Evolutionary conservation across 2,113 vertebrate genomes (phyloP).

Genomic region (Centrocercus urophasianus): DNA sequence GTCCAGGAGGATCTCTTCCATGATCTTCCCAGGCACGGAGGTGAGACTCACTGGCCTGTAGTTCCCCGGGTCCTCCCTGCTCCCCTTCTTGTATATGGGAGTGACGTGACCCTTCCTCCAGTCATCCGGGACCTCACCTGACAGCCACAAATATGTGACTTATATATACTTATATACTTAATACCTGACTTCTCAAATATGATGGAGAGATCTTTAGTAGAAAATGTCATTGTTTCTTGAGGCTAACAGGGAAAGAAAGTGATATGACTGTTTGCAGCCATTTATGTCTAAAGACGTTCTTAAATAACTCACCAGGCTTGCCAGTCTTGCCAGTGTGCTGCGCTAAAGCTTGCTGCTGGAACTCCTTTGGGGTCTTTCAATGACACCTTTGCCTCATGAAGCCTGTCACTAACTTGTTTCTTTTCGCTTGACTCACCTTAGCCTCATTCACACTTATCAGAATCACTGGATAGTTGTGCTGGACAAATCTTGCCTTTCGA

Average conservation of each 20-base stretch:
- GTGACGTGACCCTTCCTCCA: too few relatives aligned
- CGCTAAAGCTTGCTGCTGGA: neutral
- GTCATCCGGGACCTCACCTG: too few relatives aligned
- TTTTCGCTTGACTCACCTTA: neutral
- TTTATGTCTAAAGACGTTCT: neutral
- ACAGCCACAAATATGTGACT: too few relatives aligned
- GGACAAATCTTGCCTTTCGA: neutral
- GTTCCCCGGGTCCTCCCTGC: too few relatives aligned
- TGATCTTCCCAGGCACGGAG: too few relatives aligned
- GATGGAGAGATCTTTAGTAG: neutral
- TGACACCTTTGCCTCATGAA: conserved; percentile 2
- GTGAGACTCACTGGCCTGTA: too few relatives aligned
- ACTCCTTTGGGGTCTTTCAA: neutral
- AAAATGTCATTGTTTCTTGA: neutral
- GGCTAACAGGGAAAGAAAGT: neutral
- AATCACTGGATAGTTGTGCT: neutral
- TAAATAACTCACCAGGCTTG: neutral
- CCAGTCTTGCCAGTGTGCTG: neutral
- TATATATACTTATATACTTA: too few relatives aligned
- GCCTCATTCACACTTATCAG: neutral
- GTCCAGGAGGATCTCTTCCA: too few relatives aligned
- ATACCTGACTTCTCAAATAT: too few relatives aligned
- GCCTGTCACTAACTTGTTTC: neutral
- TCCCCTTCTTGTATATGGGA: too few relatives aligned
- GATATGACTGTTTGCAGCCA: neutral